Evolutionary conservation across 2,888 invertebrate genomes (phyloP), one percentile per base, ranked within the genome.

Genomic region (Panzeria rudis): DNA sequence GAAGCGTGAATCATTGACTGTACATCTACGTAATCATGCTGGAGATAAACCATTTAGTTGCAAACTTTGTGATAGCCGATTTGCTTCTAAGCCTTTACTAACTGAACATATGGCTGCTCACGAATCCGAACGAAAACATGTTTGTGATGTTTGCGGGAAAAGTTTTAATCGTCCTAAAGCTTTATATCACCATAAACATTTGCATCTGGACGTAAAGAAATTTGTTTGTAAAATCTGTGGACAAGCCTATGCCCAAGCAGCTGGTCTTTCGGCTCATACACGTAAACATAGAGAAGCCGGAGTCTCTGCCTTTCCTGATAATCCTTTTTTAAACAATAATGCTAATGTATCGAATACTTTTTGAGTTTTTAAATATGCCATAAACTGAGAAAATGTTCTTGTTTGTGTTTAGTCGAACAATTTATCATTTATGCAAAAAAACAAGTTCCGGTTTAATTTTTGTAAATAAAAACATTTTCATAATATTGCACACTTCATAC

Each of bases 1-100:
- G 7, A 88, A 88, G 35, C 88, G 89, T 8, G 89, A 89, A 59
- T 89, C 89, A 23, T 56, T 91, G 20, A 89, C 87, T 11, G 89
- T 90, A n/a, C 91, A 91, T 81, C 84, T 87, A 23, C 88, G 91
- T 3, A 88, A 88, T 4, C 91, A 91, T 52, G 90, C 91, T 0
- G 91, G 91, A 0, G 92, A 91, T 20, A 89, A 89, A 5, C 91
- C 91, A 0, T 91, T 89, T 68, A 59, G 59, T 3, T 88, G 87
- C 35, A 79, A 84, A 15, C 59, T 83, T 7, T 87, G 88, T 72
- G 84, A 78, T 3, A 78, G 84, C 35, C 23, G 86, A 0, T 88
- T 88, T 66, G 86, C 75, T 15, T 87, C 87, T 4, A 77, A 84
- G 71, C 84, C 86, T 2, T 41, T 87, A 17, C 41, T 88, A 1